phyloP scores from a whole-genome alignment of 2,888 invertebrate genomes.

The Aphodius sticticus region DNA sequence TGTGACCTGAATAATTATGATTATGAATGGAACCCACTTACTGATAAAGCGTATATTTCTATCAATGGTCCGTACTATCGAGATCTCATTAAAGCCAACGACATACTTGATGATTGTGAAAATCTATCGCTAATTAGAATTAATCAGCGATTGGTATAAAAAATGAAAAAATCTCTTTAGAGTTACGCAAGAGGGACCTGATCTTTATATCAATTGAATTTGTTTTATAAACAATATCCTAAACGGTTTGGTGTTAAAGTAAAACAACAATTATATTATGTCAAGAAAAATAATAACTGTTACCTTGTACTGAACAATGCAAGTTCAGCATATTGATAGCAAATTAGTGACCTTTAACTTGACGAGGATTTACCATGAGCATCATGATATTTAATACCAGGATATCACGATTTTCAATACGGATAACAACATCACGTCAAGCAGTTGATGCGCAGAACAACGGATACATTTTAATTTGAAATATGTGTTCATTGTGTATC shows the following conservation, averaged over 20 bases:
- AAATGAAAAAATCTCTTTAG: neutral
- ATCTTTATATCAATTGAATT: too few species aligned
- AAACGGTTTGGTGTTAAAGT: too few species aligned
- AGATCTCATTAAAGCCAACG: neutral
- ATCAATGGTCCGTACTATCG: neutral
- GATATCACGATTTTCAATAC: neutral
- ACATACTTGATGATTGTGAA: neutral
- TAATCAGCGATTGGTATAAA: neutral
- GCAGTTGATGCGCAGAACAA: too few species aligned
- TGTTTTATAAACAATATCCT: too few species aligned
- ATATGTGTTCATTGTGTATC: too few species aligned
- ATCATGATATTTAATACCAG: neutral
- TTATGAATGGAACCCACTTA: neutral
- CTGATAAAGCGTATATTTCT: neutral
- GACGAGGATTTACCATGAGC: neutral
- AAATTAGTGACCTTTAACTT: neutral
- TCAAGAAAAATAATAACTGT: neutral
- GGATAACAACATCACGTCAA: too few species aligned
- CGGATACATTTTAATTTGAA: too few species aligned
- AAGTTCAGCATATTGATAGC: neutral
- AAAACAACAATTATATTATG: neutral
- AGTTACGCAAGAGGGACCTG: too few species aligned
- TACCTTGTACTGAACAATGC: neutral
- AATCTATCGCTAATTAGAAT: neutral
- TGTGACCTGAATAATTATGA: neutral